Percentiles rank a stretch among this genome's conserved stretches.
phyloP scores from a whole-genome alignment of 2,888 invertebrate genomes.

The Sphinx pinastri region DNA sequence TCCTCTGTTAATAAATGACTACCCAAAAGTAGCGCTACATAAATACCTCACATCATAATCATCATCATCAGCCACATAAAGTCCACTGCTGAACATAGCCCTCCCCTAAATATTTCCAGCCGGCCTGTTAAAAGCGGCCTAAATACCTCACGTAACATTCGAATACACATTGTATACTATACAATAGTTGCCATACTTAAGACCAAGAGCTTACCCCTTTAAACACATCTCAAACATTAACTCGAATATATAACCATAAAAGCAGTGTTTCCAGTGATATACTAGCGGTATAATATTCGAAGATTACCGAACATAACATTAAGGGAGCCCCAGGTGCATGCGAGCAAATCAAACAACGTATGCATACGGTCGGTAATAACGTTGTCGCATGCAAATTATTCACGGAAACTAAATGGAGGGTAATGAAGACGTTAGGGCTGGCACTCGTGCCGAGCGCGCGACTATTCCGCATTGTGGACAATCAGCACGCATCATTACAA shows the following conservation, averaged over 20 bases:
- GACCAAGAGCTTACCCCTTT: not conserved
- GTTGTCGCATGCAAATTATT: slow-evolving; percentile 56
- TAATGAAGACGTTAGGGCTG: slow-evolving; percentile 44
- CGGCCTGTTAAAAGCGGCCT: no score
- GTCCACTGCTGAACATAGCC: no score
- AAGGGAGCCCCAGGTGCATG: slow-evolving; percentile 35
- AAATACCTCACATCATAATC: no score
- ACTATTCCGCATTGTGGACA: slow-evolving; percentile 31
- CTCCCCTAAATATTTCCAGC: no score
- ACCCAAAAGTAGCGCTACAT: no score
- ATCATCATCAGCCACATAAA: no score
- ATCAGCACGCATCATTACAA: slow-evolving; percentile 35
- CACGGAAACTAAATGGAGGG: slow-evolving; percentile 49
- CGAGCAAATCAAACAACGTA: slow-evolving; percentile 43
- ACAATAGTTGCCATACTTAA: no score
- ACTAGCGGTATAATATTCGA: slow-evolving; percentile 14
- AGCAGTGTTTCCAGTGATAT: not conserved
- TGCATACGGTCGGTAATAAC: slow-evolving; percentile 40
- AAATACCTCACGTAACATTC: no score
- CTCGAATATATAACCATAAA: not conserved
- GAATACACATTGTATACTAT: no score
- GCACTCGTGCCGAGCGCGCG: slow-evolving; percentile 27
- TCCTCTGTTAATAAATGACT: no score
- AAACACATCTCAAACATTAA: not conserved
- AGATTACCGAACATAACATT: slow-evolving; percentile 24